phyloP scores from a whole-genome alignment of 2,113 vertebrate species.

The Probosciger aterrimus region DNA sequence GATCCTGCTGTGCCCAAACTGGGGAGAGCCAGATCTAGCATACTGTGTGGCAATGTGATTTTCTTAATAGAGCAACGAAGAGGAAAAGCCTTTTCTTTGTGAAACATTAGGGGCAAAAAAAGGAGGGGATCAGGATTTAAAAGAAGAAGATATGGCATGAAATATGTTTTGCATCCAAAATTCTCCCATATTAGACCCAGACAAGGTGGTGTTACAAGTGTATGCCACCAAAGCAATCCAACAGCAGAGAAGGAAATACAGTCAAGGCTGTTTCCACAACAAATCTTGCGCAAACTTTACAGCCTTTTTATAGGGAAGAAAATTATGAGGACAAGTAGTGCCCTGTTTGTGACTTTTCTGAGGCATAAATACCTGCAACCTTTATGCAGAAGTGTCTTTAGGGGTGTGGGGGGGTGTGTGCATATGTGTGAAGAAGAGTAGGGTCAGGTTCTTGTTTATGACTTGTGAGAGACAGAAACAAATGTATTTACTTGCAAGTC shows the following conservation, averaged over 20 bases:
- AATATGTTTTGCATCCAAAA: neutral
- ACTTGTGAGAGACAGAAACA: conserved; percentile 15
- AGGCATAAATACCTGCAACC: neutral
- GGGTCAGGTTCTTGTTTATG: neutral
- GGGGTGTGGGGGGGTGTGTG: too few species aligned
- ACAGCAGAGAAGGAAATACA: neutral
- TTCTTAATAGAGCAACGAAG: neutral
- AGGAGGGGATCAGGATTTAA: neutral
- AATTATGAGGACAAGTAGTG: neutral
- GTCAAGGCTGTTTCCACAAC: neutral
- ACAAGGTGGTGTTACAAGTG: neutral
- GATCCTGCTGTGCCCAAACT: neutral
- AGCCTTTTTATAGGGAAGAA: neutral
- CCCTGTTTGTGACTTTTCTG: neutral
- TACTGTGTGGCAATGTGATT: neutral
- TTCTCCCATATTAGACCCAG: neutral
- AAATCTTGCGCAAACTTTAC: neutral
- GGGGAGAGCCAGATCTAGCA: neutral
- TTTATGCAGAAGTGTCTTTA: neutral
- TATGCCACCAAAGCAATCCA: neutral
- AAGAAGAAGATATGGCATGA: neutral
- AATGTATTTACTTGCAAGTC: conserved; percentile 3
- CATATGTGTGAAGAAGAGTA: neutral
- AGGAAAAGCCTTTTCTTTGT: neutral
- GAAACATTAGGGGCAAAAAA: neutral